phyloP scores from a whole-genome alignment of 2,797 vertebrate genomes.

The Ctenosaura bakeri region DNA sequence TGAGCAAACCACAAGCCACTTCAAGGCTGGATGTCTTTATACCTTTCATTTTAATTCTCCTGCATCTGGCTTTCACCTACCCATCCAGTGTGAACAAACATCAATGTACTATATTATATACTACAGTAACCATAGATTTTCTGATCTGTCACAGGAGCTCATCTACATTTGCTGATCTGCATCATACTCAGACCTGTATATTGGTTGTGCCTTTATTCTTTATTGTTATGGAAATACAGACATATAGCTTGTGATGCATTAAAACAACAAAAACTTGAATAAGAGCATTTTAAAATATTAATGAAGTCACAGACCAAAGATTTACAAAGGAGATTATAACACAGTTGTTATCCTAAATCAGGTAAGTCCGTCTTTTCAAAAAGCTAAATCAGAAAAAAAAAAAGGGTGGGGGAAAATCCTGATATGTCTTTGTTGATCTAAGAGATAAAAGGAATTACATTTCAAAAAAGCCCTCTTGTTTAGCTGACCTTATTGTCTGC shows the following conservation, averaged over 20 bases:
- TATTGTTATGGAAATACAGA: background rate
- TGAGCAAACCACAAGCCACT: constrained; percentile 48
- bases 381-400: background rate
- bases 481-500: background rate
- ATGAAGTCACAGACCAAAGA: background rate
- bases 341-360: constrained; percentile 9
- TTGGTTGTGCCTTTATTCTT: background rate
- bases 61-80: background rate
- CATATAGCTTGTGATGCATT: background rate
- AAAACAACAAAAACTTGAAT: background rate
- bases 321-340: constrained; percentile 2
- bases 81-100: background rate
- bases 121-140: background rate
- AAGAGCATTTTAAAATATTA: background rate
- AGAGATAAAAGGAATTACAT: background rate
- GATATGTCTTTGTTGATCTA: background rate
- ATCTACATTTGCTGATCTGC: background rate
- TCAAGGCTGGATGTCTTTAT: background rate
- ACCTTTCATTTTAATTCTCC: background rate
- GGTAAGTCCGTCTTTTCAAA: background rate
- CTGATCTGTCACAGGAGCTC: background rate
- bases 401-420: too few species aligned
- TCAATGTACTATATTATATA: background rate
- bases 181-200: background rate
- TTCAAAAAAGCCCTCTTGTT: background rate